A percentile compares a stretch with the other conserved stretches of the same genome.
phyloP scores from a whole-genome alignment of 2,797 vertebrate genomes.

The Enteromius trimaculatus region DNA sequence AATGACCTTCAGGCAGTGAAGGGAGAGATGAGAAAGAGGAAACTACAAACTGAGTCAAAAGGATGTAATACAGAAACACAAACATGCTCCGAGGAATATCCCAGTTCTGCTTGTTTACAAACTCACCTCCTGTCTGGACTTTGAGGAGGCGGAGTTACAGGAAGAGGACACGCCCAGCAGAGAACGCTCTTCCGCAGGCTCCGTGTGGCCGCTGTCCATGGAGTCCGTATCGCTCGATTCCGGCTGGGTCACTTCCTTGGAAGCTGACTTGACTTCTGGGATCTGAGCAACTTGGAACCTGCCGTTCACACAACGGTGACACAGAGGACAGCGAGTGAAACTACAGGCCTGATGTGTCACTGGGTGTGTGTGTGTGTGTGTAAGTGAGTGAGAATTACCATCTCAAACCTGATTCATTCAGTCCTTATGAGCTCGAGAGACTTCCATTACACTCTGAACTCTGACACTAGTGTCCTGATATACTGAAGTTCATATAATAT shows the following conservation, averaged over 20 bases:
- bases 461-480: not conserved
- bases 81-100: not conserved
- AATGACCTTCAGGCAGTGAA: not conserved
- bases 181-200: slow-evolving; percentile 69
- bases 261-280: slow-evolving; percentile 80
- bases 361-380: not conserved
- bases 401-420: not conserved
- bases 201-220: slow-evolving; percentile 60
- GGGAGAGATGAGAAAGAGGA: not conserved
- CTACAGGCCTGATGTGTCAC: not conserved
- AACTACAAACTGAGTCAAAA: not conserved
- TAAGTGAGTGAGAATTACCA: not conserved
- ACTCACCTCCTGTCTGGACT: slow-evolving; percentile 78
- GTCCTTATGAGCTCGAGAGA: not conserved
- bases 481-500: not conserved
- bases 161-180: slow-evolving; percentile 74
- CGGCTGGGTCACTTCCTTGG: slow-evolving; percentile 72
- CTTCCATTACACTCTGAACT: not conserved
- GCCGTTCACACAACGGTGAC: slow-evolving; percentile 14
- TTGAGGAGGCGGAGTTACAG: slow-evolving; percentile 63
- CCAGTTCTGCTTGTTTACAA: slow-evolving; percentile 9
- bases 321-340: not conserved
- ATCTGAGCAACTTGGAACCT: slow-evolving; percentile 96
- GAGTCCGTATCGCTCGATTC: slow-evolving; percentile 67
- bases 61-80: not conserved